phyloP scores from a whole-genome alignment of 2,888 invertebrate species.

The Synergus itoensis region DNA sequence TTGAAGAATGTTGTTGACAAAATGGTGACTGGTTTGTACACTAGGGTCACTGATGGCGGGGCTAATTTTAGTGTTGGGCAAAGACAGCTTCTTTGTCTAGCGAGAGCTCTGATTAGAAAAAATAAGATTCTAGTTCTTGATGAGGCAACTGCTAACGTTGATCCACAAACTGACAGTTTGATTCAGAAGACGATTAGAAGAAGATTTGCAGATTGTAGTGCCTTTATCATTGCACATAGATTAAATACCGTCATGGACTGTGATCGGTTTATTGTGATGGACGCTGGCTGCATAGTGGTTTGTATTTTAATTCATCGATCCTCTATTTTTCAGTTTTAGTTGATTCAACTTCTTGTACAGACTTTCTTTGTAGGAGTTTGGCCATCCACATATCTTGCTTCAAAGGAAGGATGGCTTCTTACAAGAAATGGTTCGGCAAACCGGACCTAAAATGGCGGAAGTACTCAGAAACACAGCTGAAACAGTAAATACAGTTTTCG shows the following conservation, averaged over 20 bases:
- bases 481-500: constrained; percentile 61
- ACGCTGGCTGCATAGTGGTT: constrained; percentile 78
- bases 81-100: constrained; percentile 93
- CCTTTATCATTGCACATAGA: constrained; percentile 82
- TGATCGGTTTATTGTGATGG: constrained; percentile 80
- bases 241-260: constrained; percentile 83
- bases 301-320: constrained; percentile 51
- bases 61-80: constrained; percentile 94
- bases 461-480: constrained; percentile 61
- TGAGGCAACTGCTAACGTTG: constrained; percentile 96
- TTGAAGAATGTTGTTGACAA: constrained; percentile 84
- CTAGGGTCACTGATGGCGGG: constrained; percentile 87
- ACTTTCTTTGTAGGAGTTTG: constrained; percentile 81
- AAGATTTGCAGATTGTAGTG: constrained; percentile 80
- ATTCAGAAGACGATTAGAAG: constrained; percentile 80
- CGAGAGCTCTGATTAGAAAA: constrained; percentile 91
- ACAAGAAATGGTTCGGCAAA: constrained; percentile 84
- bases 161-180: constrained; percentile 85
- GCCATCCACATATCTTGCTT: constrained; percentile 85
- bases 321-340: neutral
- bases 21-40: constrained; percentile 80
- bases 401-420: constrained; percentile 82
- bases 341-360: no score
- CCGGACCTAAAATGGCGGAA: constrained; percentile 79
- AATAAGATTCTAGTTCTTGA: constrained; percentile 92